These are phyloP conservation scores for Etheostoma spectabile DNA, from an alignment of 2,113 vertebrate species.

Conservation along the genomic window DNA sequence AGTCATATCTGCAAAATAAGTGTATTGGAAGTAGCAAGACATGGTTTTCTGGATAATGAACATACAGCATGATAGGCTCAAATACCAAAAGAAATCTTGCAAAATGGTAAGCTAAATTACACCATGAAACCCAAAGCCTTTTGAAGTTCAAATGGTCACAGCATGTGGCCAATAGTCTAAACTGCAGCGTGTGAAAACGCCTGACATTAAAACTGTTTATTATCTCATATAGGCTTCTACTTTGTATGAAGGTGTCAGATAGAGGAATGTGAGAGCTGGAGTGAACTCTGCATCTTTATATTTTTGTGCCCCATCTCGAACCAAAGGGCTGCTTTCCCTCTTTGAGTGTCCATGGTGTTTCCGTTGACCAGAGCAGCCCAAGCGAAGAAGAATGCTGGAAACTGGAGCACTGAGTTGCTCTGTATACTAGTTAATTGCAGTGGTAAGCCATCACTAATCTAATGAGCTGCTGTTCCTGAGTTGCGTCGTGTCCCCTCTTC, in stretches of 20 bases:
- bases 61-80: not conserved
- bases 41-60: not conserved
- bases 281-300: slow-evolving; percentile 34
- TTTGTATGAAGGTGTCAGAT: slow-evolving; percentile 16
- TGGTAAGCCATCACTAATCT: slow-evolving; percentile 86
- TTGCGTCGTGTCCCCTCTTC: slow-evolving; percentile 76
- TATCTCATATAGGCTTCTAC: slow-evolving; percentile 2
- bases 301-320: slow-evolving; percentile 34
- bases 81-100: not conserved
- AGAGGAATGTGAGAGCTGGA: not conserved
- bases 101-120: not conserved
- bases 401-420: slow-evolving; percentile 77
- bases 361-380: slow-evolving; percentile 67
- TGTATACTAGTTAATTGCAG: slow-evolving; percentile 81
- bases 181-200: slow-evolving; percentile 1
- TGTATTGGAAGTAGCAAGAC: not conserved
- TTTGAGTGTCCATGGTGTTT: slow-evolving; percentile 58
- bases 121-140: not conserved
- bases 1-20: not conserved
- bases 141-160: slow-evolving; percentile 4
- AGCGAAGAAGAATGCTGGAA: slow-evolving; percentile 79
- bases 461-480: slow-evolving; percentile 81
- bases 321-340: slow-evolving; percentile 18
- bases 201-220: slow-evolving; percentile 5
- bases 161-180: slow-evolving; percentile 7